Percentiles rank a stretch among this genome's conserved stretches.
Conservation (phyloP, 1,140 invertebrate genomes). For the Diuraphis noxia region DNA sequence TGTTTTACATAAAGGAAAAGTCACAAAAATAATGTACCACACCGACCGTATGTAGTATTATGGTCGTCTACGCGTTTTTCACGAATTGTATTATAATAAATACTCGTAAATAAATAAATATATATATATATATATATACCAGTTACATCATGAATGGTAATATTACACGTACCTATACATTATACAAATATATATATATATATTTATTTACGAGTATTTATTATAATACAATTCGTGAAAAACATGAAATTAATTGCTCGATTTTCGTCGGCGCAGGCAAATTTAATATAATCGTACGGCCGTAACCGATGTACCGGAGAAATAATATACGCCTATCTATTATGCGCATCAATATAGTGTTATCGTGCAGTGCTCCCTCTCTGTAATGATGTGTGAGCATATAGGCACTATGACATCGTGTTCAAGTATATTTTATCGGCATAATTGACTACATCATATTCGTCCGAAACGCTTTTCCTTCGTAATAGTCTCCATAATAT, state of each 20-base stretch:
- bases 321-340: not conserved
- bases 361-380: not conserved
- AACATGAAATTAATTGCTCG: conserved; percentile 19
- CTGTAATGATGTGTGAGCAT: too few relatives aligned
- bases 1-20: conserved; percentile 30
- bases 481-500: too few relatives aligned
- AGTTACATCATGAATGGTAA: too few relatives aligned
- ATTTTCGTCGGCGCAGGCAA: not conserved
- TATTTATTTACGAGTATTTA: not conserved
- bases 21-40: not conserved
- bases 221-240: not conserved
- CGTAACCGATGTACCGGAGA: not conserved
- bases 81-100: not conserved
- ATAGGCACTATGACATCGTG: too few relatives aligned
- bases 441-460: too few relatives aligned
- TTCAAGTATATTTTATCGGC: too few relatives aligned
- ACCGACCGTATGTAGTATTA: not conserved
- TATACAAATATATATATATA: not conserved
- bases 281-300: not conserved
- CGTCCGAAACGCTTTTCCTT: too few relatives aligned
- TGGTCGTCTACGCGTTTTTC: not conserved
- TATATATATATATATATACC: not conserved
- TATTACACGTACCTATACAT: not conserved
- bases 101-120: not conserved
- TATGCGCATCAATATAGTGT: not conserved